These are phyloP conservation scores for Mustela nigripes DNA, from an alignment of 2,113 vertebrate genomes.

Conservation along the genomic window DNA sequence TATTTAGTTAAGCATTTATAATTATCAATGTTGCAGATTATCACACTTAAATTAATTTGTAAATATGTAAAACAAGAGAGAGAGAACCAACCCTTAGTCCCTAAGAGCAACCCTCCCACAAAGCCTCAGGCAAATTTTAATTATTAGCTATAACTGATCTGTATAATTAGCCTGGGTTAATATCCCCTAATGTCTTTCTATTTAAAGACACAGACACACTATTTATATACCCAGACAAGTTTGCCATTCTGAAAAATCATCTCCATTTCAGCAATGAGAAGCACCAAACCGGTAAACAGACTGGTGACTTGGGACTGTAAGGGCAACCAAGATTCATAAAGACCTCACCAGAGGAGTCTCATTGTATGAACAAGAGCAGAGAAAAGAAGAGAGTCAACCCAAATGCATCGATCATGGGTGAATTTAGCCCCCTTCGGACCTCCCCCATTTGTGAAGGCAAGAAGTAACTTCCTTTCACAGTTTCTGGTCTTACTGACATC, in stretches of 20 bases:
- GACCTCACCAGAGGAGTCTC: not conserved
- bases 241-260: not conserved
- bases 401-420: not conserved
- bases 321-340: not conserved
- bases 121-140: slow-evolving; percentile 78
- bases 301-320: not conserved
- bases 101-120: slow-evolving; percentile 59
- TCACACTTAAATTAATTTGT: slow-evolving; percentile 76
- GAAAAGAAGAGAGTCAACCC: not conserved
- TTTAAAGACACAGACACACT: slow-evolving; percentile 75
- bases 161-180: slow-evolving; percentile 77
- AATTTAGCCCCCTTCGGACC: too few relatives aligned
- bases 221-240: slow-evolving; percentile 52
- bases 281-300: not conserved
- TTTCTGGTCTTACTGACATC: fast-evolving
- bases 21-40: slow-evolving; percentile 61
- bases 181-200: slow-evolving; percentile 68
- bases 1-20: slow-evolving; percentile 65
- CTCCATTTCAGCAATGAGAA: not conserved
- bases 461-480: not conserved
- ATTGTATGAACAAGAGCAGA: not conserved
- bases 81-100: slow-evolving; percentile 56
- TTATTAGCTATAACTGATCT: slow-evolving; percentile 76
- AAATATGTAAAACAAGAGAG: slow-evolving; percentile 75
- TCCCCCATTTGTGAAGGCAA: not conserved